A percentile compares a stretch with the other conserved stretches of the same genome.
Evolutionary conservation across 2,113 vertebrate genomes (phyloP).

Genomic region (Tragulus kanchil): DNA sequence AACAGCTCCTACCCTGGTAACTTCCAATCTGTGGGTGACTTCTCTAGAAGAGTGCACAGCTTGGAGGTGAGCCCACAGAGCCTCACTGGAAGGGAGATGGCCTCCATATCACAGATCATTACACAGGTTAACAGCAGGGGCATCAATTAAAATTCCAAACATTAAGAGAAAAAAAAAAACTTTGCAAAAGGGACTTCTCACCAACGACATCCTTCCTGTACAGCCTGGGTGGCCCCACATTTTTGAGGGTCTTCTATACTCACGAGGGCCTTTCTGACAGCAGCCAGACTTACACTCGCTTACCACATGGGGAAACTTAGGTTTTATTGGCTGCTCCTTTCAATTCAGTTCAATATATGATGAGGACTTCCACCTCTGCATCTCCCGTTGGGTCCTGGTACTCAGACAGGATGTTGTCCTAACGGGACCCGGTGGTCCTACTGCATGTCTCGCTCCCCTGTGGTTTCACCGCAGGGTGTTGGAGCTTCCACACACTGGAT

Average conservation of each 20-base stretch:
- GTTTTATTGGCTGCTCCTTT: not conserved
- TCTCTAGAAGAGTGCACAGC: not conserved
- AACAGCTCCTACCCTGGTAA: not conserved
- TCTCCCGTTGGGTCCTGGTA: not conserved
- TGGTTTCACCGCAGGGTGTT: not conserved
- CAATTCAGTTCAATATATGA: not conserved
- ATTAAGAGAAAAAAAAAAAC: slow-evolving; percentile 10
- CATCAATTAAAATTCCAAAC: not conserved
- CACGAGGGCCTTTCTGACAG: not conserved
- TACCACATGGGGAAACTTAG: not conserved
- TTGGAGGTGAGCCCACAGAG: not conserved
- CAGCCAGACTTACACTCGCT: not conserved
- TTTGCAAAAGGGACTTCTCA: not conserved
- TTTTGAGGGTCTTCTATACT: not conserved
- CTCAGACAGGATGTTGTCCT: not conserved
- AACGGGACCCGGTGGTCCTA: not conserved
- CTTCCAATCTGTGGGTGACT: not conserved
- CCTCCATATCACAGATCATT: not conserved
- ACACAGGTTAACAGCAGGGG: not conserved
- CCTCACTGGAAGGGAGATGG: not conserved
- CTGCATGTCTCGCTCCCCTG: not conserved
- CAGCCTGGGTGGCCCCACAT: not conserved
- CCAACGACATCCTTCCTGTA: not conserved
- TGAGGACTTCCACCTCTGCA: not conserved
- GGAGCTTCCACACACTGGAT: not conserved